A percentile compares a stretch with the other conserved stretches of the same genome.
Conservation (phyloP, 2,113 vertebrate species). For the Datnioides undecimradiatus region DNA sequence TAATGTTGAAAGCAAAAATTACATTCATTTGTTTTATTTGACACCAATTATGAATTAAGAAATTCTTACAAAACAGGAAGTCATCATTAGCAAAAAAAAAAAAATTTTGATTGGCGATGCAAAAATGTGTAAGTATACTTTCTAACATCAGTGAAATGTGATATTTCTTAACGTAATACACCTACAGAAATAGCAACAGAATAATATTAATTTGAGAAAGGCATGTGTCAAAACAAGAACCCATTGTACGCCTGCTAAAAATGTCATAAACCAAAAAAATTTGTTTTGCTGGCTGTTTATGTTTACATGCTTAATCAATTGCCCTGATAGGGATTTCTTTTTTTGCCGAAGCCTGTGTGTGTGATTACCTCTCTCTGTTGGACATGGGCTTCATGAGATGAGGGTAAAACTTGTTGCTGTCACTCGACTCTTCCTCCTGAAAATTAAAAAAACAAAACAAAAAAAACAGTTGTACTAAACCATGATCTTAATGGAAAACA, state of each 20-base stretch:
- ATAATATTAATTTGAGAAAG: not conserved
- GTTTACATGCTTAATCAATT: not conserved
- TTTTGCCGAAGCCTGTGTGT: not conserved
- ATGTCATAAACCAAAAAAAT: too few relatives aligned
- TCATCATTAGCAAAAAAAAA: too few relatives aligned
- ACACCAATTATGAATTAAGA: not conserved
- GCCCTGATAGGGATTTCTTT: not conserved
- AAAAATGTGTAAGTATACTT: not conserved
- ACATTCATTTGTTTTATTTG: not conserved
- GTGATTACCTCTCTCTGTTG: conserved; percentile 92
- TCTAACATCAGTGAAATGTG: not conserved
- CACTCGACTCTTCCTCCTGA: conserved; percentile 88
- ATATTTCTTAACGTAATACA: not conserved
- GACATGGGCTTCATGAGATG: conserved; percentile 99
- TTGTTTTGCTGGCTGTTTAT: too few relatives aligned
- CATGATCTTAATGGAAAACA: not conserved
- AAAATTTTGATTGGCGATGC: not conserved
- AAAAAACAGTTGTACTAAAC: not conserved
- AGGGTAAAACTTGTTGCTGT: conserved; percentile 89
- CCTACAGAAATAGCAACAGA: not conserved
- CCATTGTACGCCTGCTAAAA: not conserved
- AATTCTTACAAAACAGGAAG: not conserved
- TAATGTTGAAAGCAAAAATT: not conserved
- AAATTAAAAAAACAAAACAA: conserved; percentile 36
- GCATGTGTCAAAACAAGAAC: not conserved